Conservation (phyloP, 2,888 invertebrate species). For the Neoitamus cyanurus region DNA sequence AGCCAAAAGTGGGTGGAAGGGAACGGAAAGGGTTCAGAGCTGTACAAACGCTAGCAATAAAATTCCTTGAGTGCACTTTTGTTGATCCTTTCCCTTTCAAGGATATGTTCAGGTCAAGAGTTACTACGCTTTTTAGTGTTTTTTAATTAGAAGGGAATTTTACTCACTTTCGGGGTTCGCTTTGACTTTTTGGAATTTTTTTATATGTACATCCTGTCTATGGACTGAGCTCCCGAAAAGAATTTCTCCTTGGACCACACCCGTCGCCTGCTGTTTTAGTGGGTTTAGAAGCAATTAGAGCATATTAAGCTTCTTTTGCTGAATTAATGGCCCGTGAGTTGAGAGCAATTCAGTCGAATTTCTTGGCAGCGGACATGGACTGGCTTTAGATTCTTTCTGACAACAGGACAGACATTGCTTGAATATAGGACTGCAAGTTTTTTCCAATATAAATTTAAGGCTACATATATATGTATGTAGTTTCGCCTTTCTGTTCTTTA, state of each 20-base stretch:
- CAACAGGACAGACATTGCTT: too few species aligned
- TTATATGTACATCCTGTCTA: not conserved
- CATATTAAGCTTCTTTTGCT: not conserved
- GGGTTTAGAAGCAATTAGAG: not conserved
- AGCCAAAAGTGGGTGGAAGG: not conserved
- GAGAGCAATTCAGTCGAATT: not conserved
- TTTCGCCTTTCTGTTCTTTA: too few species aligned
- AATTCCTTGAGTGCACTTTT: not conserved
- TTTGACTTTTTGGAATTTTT: not conserved
- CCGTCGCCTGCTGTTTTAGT: not conserved
- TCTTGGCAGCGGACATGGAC: not conserved
- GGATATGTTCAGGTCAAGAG: slow-evolving; percentile 1
- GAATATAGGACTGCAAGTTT: too few species aligned
- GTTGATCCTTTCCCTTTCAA: not conserved
- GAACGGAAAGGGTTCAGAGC: not conserved
- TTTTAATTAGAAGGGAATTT: not conserved
- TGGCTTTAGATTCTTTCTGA: too few species aligned
- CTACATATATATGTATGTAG: too few species aligned
- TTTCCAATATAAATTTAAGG: too few species aligned
- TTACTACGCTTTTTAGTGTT: not conserved
- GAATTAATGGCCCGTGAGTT: not conserved
- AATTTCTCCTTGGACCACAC: not conserved
- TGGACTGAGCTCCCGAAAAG: not conserved
- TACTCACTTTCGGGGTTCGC: not conserved
- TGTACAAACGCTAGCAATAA: not conserved